Evolutionary conservation across 2,113 vertebrate species (phyloP), one percentile per base, ranked within the genome.

Genomic region (Periophthalmodon schlosseri): DNA sequence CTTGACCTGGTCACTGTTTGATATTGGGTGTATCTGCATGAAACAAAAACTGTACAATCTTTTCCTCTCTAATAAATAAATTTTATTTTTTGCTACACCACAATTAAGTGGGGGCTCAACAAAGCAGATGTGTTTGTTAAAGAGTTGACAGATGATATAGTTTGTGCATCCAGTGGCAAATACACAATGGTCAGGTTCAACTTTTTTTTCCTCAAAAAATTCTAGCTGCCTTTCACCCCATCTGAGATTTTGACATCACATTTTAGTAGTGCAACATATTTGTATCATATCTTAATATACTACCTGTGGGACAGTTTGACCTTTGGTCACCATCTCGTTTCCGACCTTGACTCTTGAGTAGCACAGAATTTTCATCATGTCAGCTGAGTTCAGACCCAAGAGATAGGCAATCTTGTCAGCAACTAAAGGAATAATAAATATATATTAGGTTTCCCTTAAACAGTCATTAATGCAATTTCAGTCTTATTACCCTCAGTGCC

Each of bases 301-400:
- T 83, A 91, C 89, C 88, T 91, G 90, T 80, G 93, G 86, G 4
- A 95, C 90, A 0, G 90, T 91, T 49, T 91, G 90, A 87, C 90
- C 90, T 89, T 91, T 91, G 78, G 90, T 91, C 61, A 91, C 88
- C 9, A 87, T 21, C 75, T 91, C 89, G 18, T 89, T 91, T 11
- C 89, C 89, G 0, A 91, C 89, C n/a, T 91, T 91, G 71, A 91
- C 90, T 83, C 90, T 83, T 54, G 90, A 88, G 73, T 91, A 93
- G 79, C 94, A 94, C 84, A 94, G 64, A 75, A 80, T 72, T 85
- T 94, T 94, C 58, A 94, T 86, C 89, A 94, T 88, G 36, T 95
- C 94, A 60, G 93, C 93, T 64, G 94, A 95, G 81, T 95, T 95
- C 72, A 95, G 87, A 28, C 93, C 93, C 85, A 94, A 13, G 47